Evolutionary conservation across 2,888 invertebrate genomes (phyloP), one percentile per base, ranked within the genome.

Genomic region (Scaptomyza flava): DNA sequence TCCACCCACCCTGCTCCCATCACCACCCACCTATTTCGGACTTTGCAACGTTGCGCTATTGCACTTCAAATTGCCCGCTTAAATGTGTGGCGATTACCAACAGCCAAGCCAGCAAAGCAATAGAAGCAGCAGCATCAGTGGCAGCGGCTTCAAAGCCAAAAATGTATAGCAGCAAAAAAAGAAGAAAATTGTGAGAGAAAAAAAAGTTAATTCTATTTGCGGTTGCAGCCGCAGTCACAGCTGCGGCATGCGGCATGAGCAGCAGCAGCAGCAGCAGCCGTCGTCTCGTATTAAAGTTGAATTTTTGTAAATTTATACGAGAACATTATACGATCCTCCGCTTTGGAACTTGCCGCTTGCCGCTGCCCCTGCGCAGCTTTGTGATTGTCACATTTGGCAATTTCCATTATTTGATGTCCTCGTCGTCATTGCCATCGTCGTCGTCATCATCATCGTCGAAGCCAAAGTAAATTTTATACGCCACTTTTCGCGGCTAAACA

Each of bases 311-410:
- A 83, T 83, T 83, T 82, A 82, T 82, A 87, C 81, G 80, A 80
- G 80, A 80, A 83, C 77, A 85, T 82, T 82, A 87, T 82, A 77
- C 88, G 86, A 87, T 82, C 71, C 67, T 68, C 60, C 61, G 83
- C 53, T 82, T 72, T 62, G 59, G 45, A 33, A 23, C 33, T 50
- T 36, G 36, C 34, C 27, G 23, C 42, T 31, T 41, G 34, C 62
- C 31, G 46, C 45, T 48, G 43, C 59, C 72, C 76, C 74, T 56
- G 78, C 81, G 54, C 64, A 70, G 80, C 87, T 88, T 88, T 86
- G 84, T 88, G 84, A 75, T 84, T 83, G 88, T 86, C 82, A 88
- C 87, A 88, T 88, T 86, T 88, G 83, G 88, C 88, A 83, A 86
- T 83, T 88, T 86, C 87, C 84, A 88, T 83, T 84, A 83, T 83